Percentiles rank a stretch among this genome's conserved stretches.
phyloP scores from a whole-genome alignment of 2,113 vertebrate species.

The Amphiprion percula region DNA sequence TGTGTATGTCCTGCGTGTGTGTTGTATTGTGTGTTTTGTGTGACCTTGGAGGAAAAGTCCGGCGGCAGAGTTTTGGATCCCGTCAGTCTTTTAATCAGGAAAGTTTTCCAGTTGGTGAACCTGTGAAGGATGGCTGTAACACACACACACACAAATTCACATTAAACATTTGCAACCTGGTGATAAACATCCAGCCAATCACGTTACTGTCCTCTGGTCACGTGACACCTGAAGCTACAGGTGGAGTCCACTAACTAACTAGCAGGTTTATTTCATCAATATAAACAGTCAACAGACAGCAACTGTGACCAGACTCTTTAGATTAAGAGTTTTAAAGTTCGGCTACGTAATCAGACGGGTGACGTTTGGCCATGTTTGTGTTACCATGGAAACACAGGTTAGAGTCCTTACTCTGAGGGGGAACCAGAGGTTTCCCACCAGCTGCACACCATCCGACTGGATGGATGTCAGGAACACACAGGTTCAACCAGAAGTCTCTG shows the following conservation, averaged over 20 bases:
- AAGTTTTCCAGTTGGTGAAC: slow-evolving; percentile 97
- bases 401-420: slow-evolving; percentile 84
- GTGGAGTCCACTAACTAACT: too few species aligned
- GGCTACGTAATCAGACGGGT: too few species aligned
- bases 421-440: slow-evolving; percentile 92
- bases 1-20: not conserved
- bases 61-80: slow-evolving; percentile 96
- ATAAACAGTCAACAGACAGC: too few species aligned
- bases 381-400: not conserved
- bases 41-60: slow-evolving; percentile 94
- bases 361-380: too few species aligned
- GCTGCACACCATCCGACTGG: slow-evolving; percentile 96
- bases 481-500: slow-evolving; percentile 93
- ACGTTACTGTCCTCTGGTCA: too few species aligned
- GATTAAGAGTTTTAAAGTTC: too few species aligned
- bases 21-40: not conserved
- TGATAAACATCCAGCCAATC: too few species aligned
- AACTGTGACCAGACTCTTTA: too few species aligned
- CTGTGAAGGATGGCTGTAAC: slow-evolving; percentile 92
- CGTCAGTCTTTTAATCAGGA: slow-evolving; percentile 95
- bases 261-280: too few species aligned
- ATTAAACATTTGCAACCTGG: too few species aligned
- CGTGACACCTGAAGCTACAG: too few species aligned
- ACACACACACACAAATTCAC: not conserved
- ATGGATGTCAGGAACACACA: slow-evolving; percentile 92